A percentile compares a stretch with the other conserved stretches of the same genome.
Evolutionary conservation across 2,797 vertebrate genomes (phyloP).

Genomic region (Gallinago nigripennis): DNA sequence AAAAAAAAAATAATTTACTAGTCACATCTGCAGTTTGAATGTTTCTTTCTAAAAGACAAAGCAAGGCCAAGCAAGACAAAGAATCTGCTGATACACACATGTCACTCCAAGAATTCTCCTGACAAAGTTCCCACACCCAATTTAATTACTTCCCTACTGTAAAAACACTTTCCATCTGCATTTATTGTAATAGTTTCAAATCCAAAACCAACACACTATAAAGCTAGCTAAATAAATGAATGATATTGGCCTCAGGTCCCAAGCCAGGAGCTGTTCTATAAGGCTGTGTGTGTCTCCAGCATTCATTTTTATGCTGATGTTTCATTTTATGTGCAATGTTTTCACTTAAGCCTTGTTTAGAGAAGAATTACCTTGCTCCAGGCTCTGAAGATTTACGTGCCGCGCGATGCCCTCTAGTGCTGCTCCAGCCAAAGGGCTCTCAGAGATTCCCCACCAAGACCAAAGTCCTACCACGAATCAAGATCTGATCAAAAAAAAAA

Average conservation of each 20-base stretch:
- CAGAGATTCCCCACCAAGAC: not conserved
- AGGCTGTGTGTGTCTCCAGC: constrained; percentile 53
- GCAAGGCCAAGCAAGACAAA: constrained; percentile 74
- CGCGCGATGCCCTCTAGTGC: constrained; percentile 15
- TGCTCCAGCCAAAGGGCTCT: not conserved
- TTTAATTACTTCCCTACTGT: constrained; percentile 82
- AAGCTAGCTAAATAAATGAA: constrained; percentile 80
- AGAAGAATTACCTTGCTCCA: constrained; percentile 63
- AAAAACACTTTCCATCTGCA: constrained; percentile 81
- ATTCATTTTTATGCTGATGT: constrained; percentile 73
- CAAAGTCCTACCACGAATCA: accelerated
- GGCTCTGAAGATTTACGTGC: not conserved
- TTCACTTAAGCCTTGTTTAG: constrained; percentile 71
- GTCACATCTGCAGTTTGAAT: constrained; percentile 63
- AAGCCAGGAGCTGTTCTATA: constrained; percentile 72
- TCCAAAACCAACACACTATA: constrained; percentile 80
- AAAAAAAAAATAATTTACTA: not conserved
- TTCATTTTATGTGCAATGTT: constrained; percentile 67
- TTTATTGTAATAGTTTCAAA: constrained; percentile 77
- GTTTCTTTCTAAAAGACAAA: constrained; percentile 66
- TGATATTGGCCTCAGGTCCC: constrained; percentile 66
- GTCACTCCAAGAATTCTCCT: constrained; percentile 80
- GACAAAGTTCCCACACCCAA: constrained; percentile 77
- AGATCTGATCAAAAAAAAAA: not conserved
- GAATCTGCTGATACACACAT: constrained; percentile 79